Evolutionary conservation across 1,140 invertebrate species (phyloP), one percentile per base, ranked within the genome.

Genomic region (Adoxophyes honmai): DNA sequence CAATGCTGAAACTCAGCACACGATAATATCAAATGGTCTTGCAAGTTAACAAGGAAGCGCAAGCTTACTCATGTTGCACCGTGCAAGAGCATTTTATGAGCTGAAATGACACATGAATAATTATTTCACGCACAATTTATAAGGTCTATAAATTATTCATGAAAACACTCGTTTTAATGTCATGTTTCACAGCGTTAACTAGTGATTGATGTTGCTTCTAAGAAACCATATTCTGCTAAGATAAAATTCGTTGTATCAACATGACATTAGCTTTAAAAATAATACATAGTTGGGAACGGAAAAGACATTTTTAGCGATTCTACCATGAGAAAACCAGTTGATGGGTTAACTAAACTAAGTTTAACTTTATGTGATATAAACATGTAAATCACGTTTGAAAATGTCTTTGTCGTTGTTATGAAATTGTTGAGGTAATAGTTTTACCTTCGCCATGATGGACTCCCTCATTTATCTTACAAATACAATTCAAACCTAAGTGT

Each of bases 401-500:
- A 34, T 78, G 78, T 82, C 74, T 84, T 75, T 73, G 79, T 70
- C 59, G 75, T 78, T 68, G 62, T 73, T 68, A 55, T 74, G 71
- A 82, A 86, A 81, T 73, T 79, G 75, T 80, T 86, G 80, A 78
- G 81, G 83, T 77, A 83, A 78, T 73, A 66, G 69, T 72, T 75
- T 87, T 88, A 88, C 86, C 86, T 88, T 88, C 85, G 55, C 59
- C 73, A 44, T 78, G 80, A 70, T 73, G 85, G 67, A 79, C 81
- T 86, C 73, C 86, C 83, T 81, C 83, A 86, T 67, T 83, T 69
- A 83, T 84, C 81, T 82, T 80, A 86, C 70, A 86, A 77, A 78
- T 81, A 88, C 75, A 88, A 88, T 85, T 88, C 78, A 86, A 88
- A 86, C 80, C 81, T 88, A 86, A 82, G 81, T 84, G 83, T 81